Percentiles rank a stretch among this genome's conserved stretches.
Conservation (phyloP, 2,113 vertebrate genomes). For the Grus americana region DNA sequence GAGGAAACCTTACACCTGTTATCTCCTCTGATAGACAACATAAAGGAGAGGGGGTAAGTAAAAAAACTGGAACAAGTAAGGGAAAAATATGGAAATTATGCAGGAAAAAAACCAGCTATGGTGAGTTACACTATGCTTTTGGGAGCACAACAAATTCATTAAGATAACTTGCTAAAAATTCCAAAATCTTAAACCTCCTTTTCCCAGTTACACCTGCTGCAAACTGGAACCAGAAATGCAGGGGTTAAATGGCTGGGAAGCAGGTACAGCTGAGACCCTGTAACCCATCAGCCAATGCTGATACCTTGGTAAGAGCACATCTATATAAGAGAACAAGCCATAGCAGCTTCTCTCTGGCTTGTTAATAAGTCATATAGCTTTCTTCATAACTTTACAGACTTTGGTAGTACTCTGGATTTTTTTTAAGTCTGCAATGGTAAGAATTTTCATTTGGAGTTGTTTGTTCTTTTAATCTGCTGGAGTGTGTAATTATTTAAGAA, state of each 20-base stretch:
- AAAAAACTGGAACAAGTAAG: background rate
- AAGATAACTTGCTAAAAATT: background rate
- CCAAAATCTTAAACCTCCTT: background rate
- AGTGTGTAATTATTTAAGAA: background rate
- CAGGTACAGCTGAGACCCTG: background rate
- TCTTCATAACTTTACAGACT: accelerated
- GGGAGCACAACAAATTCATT: background rate
- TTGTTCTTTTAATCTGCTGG: background rate
- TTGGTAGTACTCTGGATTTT: background rate
- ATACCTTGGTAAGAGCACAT: background rate
- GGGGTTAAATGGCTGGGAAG: background rate
- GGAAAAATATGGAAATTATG: background rate
- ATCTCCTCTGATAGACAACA: background rate
- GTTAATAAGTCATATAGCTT: accelerated
- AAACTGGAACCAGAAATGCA: background rate
- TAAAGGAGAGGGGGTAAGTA: background rate
- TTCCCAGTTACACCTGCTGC: background rate
- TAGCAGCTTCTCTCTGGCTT: accelerated
- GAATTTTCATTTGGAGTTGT: background rate
- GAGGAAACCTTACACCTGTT: background rate
- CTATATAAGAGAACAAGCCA: background rate
- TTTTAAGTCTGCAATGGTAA: background rate
- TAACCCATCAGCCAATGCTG: background rate
- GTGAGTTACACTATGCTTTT: background rate
- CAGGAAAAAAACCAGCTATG: background rate